These are phyloP conservation scores for Nesidiocoris tenuis DNA, from an alignment of 2,888 invertebrate species.

Conservation along the genomic window DNA sequence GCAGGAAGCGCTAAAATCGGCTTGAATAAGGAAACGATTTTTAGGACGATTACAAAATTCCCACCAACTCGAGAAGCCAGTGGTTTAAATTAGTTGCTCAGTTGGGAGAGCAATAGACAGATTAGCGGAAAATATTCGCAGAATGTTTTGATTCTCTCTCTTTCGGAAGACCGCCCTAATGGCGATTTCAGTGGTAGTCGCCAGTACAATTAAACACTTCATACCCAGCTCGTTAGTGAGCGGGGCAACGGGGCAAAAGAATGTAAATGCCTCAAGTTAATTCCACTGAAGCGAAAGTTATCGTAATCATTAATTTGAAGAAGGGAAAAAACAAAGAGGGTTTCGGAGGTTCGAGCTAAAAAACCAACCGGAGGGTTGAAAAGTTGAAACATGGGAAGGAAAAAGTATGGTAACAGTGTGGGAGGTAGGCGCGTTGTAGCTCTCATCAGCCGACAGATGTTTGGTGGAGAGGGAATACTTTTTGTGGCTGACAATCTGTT, in stretches of 20 bases:
- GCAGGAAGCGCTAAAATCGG: too few relatives aligned
- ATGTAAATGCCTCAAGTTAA: slow-evolving; percentile 7
- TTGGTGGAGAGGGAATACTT: slow-evolving; percentile 15
- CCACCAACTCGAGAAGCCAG: too few relatives aligned
- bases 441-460: slow-evolving; percentile 30
- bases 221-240: neutral
- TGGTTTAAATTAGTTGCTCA: too few relatives aligned
- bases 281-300: slow-evolving; percentile 1
- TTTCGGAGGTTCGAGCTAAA: neutral
- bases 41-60: too few relatives aligned
- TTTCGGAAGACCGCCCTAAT: too few relatives aligned
- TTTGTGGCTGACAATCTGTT: slow-evolving; percentile 34
- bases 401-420: slow-evolving; percentile 4
- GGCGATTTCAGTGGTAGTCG: neutral
- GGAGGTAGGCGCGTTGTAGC: slow-evolving; percentile 28
- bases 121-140: too few relatives aligned
- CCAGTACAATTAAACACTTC: neutral
- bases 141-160: too few relatives aligned
- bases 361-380: slow-evolving; percentile 4
- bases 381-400: slow-evolving; percentile 6
- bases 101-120: too few relatives aligned
- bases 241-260: neutral
- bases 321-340: neutral
- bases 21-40: too few relatives aligned
- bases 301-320: slow-evolving; percentile 17